Evolutionary conservation across 2,797 vertebrate genomes (phyloP), one percentile per base, ranked within the genome.

Genomic region (Anabacerthia variegaticeps): DNA sequence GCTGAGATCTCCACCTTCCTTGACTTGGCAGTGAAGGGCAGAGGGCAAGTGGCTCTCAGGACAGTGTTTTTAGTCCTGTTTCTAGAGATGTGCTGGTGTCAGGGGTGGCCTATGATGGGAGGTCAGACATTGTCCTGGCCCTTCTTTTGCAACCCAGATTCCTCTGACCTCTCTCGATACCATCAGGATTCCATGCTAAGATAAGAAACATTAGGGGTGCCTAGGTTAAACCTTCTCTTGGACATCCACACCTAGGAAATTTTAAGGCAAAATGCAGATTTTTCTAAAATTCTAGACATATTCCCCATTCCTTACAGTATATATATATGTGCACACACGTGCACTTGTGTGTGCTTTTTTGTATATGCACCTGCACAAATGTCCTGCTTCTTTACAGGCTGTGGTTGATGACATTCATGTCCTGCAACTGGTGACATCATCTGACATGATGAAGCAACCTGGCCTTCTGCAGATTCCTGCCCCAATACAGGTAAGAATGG

Each of bases 251-350:
- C 17, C 49, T 39, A 34, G 23, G 16, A 32, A 76, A 28, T 67
- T 90, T 62, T 66, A 61, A 58, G 23, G 28, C 12, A 83, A 90
- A 90, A 85, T 41, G 34, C 12, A 39, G 11, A 15, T 9, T 79
- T 59, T 49, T 11, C 34, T 51, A 14, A 36, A 85, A 55, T 68
- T 89, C 44, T 11, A 10, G 6, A n/a, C 3, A 0, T 34, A 62
- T 24, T 43, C 36, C 8, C 32, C 41, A 11, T 61, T 75, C 23
- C n/a, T 75, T 55, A 28, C 4, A 2, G 14, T 7, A 14, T 18
- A 1, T n/a, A 18, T 34, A 2, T 43, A 20, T 11, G 17, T 12
- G 11, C 15, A 15, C 2, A 1, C 12, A 32, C n/a, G 6, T 20
- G 19, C 24, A 23, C 3, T 5, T 19, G 7, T 8, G 30, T 68